Base-by-base conservation (phyloP, 2,888 invertebrate species). In the Subacronicta megacephala region DNA sequence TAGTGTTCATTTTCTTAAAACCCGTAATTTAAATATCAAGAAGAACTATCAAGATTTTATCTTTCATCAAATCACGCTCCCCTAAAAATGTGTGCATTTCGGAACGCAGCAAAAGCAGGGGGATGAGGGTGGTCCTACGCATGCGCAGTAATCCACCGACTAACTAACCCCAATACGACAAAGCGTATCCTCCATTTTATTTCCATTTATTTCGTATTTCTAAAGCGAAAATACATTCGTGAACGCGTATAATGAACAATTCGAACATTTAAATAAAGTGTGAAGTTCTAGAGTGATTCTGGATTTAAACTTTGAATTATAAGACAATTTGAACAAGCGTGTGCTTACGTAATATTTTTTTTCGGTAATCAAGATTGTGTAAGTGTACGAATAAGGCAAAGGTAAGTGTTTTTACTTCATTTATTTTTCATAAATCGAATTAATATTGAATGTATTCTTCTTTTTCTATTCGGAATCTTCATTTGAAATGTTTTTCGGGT, bases 181-280 rank as follows among this genome's bases (percentile, higher is more conserved):
- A 55, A 70, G 75, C 77, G 72, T 71, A 59, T 70, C 87, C 90
- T 81, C 92, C 93, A 93, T 93, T 90, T 93, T 93, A 88, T 84
- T 88, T 90, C 75, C 79, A 81, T 85, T 84, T 83, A 71, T 84
- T 83, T 81, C 78, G 64, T 75, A 81, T 77, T 83, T 82, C 82
- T 47, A 58, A 62, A 62, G 73, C 63, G 69, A 61, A 78, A 81
- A 71, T 31, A 59, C 65, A 63, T 53, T 62, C 47, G 59, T 45
- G 45, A 44, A 63, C 62, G 57, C 52, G 53, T 56, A 40, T 13
- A 38, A 56, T 60, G 58, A 62, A 68, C 60, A 36, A 52, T 60
- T 62, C 37, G 53, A 31, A 46, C 35, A 52, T 41, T 49, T 38
- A 37, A 49, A 67, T 52, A 18, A 44, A 63, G 63, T 60, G 70